These are phyloP conservation scores for Toxonevra muliebris DNA, from an alignment of 2,888 invertebrate species.

Conservation along the genomic window DNA sequence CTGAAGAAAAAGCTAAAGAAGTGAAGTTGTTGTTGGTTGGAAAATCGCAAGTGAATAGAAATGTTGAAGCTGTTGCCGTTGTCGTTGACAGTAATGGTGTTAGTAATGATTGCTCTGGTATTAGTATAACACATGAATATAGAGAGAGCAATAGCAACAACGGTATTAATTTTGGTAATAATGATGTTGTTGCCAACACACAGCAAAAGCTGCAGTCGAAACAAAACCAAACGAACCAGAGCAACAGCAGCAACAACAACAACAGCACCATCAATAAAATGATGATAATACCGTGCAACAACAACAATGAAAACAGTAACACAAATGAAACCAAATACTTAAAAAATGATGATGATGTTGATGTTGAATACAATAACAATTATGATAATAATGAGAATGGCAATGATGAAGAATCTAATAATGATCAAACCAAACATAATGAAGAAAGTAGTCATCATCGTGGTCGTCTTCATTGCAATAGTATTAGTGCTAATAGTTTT, in stretches of 20 bases:
- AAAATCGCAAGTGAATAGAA: conserved; percentile 24
- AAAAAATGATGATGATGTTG: not conserved
- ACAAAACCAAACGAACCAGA: too few relatives aligned
- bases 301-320: not conserved
- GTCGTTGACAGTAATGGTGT: not conserved
- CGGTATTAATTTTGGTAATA: conserved; percentile 4
- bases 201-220: too few relatives aligned
- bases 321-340: not conserved
- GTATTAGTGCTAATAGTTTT: conserved; percentile 9
- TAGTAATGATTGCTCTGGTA: conserved; percentile 22
- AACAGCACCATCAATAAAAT: not conserved
- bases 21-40: conserved; percentile 9
- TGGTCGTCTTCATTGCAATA: not conserved
- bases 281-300: conserved; percentile 36
- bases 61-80: conserved; percentile 8
- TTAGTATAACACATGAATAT: conserved; percentile 26
- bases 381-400: conserved; percentile 3
- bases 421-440: conserved; percentile 10
- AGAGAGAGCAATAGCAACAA: conserved; percentile 15
- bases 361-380: conserved; percentile 4
- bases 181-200: too few relatives aligned
- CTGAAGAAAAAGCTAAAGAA: conserved; percentile 10
- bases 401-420: conserved; percentile 4
- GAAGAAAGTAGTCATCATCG: conserved; percentile 10
- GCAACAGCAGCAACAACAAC: not conserved